These are phyloP conservation scores for Drosophila bunnanda DNA, from an alignment of 2,888 invertebrate species.

Conservation along the genomic window DNA sequence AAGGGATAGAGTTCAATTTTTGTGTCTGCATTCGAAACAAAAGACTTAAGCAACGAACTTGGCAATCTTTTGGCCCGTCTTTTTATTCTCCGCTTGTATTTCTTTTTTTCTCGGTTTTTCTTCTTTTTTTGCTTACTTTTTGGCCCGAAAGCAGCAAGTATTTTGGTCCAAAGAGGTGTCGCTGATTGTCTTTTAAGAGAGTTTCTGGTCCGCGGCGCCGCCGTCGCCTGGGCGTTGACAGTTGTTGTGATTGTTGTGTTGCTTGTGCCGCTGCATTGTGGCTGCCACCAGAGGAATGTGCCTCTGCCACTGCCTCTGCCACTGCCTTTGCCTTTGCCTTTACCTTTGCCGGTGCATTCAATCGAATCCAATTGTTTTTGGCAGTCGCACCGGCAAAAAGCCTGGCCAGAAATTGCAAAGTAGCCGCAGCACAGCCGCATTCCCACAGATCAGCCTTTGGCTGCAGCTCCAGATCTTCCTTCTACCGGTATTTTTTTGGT, in stretches of 20 bases:
- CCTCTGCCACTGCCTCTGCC: slow-evolving; percentile 56
- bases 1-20: slow-evolving; percentile 82
- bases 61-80: slow-evolving; percentile 41
- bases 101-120: slow-evolving; percentile 22
- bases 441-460: slow-evolving; percentile 74
- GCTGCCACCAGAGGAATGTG: slow-evolving; percentile 74
- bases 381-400: slow-evolving; percentile 73
- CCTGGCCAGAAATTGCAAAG: slow-evolving; percentile 70
- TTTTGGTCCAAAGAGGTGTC: slow-evolving; percentile 84
- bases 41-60: slow-evolving; percentile 81
- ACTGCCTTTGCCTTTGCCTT: slow-evolving; percentile 52
- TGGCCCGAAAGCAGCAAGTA: slow-evolving; percentile 60
- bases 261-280: slow-evolving; percentile 71
- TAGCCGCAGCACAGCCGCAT: slow-evolving; percentile 67
- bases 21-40: slow-evolving; percentile 79
- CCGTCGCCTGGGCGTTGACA: slow-evolving; percentile 77
- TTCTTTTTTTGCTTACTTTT: slow-evolving; percentile 11
- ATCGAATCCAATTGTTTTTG: slow-evolving; percentile 84
- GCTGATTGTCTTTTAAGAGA: slow-evolving; percentile 85
- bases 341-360: slow-evolving; percentile 82
- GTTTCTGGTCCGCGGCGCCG: slow-evolving; percentile 79
- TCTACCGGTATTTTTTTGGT: background rate
- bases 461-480: slow-evolving; percentile 23
- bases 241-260: slow-evolving; percentile 80
- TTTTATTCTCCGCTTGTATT: slow-evolving; percentile 30